These are phyloP conservation scores for Eupithecia dodoneata DNA, from an alignment of 2,888 invertebrate genomes.

Conservation along the genomic window DNA sequence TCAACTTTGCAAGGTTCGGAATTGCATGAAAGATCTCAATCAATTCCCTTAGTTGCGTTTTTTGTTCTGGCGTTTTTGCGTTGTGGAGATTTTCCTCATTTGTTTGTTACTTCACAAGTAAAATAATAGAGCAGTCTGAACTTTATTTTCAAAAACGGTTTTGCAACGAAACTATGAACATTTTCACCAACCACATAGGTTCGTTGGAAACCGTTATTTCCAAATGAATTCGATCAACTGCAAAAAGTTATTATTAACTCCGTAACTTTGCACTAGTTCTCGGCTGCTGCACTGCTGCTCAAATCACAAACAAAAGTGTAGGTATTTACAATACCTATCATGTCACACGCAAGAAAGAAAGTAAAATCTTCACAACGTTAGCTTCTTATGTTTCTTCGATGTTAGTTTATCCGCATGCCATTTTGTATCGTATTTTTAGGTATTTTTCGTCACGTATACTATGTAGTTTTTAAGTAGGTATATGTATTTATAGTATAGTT, in stretches of 20 bases:
- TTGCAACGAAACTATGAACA: not conserved
- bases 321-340: not conserved
- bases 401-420: constrained; percentile 16
- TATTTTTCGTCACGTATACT: not conserved
- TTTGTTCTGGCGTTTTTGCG: constrained; percentile 37
- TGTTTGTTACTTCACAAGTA: not conserved
- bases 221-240: not conserved
- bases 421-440: not conserved
- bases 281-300: not conserved
- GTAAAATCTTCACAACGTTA: constrained; percentile 22
- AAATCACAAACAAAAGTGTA: not conserved
- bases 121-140: not conserved
- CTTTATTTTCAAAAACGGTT: not conserved
- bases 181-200: not conserved
- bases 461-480: not conserved
- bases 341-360: not conserved
- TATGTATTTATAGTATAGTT: not conserved
- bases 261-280: not conserved
- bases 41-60: constrained; percentile 56
- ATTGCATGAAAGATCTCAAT: constrained; percentile 49
- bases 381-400: constrained; percentile 36
- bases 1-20: constrained; percentile 79
- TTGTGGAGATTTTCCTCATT: constrained; percentile 37
- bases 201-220: not conserved
- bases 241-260: not conserved